Conservation (phyloP, 2,113 vertebrate genomes). For the Thunnus maccoyii region DNA sequence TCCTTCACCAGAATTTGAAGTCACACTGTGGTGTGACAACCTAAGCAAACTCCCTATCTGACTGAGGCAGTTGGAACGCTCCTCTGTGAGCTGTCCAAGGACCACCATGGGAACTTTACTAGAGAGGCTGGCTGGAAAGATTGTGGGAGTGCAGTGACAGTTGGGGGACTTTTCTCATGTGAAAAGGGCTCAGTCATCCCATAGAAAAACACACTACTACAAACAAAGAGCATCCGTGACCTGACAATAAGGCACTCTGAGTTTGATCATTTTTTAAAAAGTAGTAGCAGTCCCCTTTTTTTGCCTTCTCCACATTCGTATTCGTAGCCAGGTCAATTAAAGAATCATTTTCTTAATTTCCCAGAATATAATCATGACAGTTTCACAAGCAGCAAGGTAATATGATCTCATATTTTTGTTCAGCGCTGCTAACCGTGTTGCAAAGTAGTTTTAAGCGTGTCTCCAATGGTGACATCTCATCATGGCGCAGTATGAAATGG, state of each 20-base stretch:
- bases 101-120: slow-evolving; percentile 78
- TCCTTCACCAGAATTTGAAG: slow-evolving; percentile 29
- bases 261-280: slow-evolving; percentile 59
- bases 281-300: slow-evolving; percentile 41
- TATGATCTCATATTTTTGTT: slow-evolving; percentile 78
- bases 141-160: slow-evolving; percentile 78
- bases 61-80: slow-evolving; percentile 64
- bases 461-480: slow-evolving; percentile 82
- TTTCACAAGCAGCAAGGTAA: slow-evolving; percentile 77
- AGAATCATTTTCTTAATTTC: slow-evolving; percentile 73
- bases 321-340: slow-evolving; percentile 80
- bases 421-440: slow-evolving; percentile 73
- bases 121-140: slow-evolving; percentile 69
- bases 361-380: slow-evolving; percentile 75
- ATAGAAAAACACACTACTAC: slow-evolving; percentile 70
- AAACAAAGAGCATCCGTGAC: slow-evolving; percentile 71
- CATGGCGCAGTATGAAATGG: slow-evolving; percentile 82
- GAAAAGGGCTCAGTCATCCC: slow-evolving; percentile 66
- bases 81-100: slow-evolving; percentile 71
- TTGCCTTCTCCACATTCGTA: slow-evolving; percentile 33
- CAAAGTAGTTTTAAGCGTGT: slow-evolving; percentile 83
- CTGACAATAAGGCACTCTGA: slow-evolving; percentile 63
- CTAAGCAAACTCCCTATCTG: slow-evolving; percentile 49
- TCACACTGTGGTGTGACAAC: slow-evolving; percentile 51
- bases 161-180: slow-evolving; percentile 81